Percentiles rank a stretch among this genome's conserved stretches.
Conservation (phyloP, 2,113 vertebrate genomes). For the Emydocephalus ijimae region DNA sequence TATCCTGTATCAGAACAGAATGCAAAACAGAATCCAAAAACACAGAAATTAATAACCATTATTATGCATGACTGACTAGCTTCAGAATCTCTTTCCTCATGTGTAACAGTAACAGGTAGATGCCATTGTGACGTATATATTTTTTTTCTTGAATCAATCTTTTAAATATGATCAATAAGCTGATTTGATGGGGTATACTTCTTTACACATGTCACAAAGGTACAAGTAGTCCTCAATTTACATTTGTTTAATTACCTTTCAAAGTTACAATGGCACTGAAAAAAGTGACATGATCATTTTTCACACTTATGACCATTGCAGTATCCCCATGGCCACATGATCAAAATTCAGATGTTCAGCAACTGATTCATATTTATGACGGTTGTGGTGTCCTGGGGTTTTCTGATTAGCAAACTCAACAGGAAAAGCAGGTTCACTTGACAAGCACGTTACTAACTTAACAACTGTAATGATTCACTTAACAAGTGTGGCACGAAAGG, state of each 20-base stretch:
- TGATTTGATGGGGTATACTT: background rate
- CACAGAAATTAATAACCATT: too few relatives aligned
- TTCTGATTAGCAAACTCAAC: background rate
- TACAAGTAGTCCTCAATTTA: background rate
- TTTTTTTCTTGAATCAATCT: background rate
- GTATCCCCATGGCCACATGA: background rate
- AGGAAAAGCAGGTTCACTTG: background rate
- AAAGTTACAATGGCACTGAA: background rate
- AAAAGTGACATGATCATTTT: background rate
- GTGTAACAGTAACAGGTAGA: background rate
- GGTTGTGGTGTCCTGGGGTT: background rate
- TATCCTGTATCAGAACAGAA: too few relatives aligned
- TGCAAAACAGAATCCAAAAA: too few relatives aligned
- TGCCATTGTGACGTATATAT: too few relatives aligned
- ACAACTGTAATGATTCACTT: background rate
- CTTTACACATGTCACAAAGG: background rate
- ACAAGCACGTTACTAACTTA: background rate
- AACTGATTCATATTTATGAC: background rate
- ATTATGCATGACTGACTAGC: background rate
- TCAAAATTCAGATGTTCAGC: background rate
- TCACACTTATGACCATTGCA: background rate
- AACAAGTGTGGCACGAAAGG: background rate
- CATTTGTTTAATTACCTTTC: background rate
- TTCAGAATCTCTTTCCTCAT: background rate
- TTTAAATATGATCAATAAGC: background rate